Evolutionary conservation across 2,113 vertebrate genomes (phyloP).

Genomic region (Pholis gunnellus): DNA sequence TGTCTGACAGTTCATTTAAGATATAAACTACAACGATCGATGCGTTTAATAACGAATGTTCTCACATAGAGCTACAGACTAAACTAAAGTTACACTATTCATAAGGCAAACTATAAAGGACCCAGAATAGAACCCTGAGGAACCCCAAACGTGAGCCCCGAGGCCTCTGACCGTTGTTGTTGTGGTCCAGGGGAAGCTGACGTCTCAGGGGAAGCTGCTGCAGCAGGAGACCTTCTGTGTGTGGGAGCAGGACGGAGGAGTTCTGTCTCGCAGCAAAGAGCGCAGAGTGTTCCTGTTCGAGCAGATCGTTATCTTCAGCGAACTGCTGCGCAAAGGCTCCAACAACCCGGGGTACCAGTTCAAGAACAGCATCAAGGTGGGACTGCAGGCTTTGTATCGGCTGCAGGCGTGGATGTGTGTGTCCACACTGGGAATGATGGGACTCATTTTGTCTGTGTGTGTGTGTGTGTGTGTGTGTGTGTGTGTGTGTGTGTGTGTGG

Average conservation of each 20-base stretch:
- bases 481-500: not conserved
- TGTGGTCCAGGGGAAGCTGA: constrained; percentile 91
- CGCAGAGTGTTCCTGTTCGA: constrained; percentile 98
- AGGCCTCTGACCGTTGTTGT: not conserved
- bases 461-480: constrained; percentile 24
- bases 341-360: constrained; percentile 96
- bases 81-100: too few species aligned
- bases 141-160: too few species aligned
- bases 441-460: not conserved
- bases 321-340: constrained; percentile 95
- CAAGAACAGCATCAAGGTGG: constrained; percentile 97
- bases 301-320: constrained; percentile 98
- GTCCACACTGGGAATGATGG: not conserved
- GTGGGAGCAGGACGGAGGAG: constrained; percentile 93
- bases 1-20: too few species aligned
- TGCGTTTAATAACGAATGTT: too few species aligned
- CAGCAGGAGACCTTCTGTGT: constrained; percentile 99
- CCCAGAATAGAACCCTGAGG: too few species aligned
- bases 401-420: too few species aligned
- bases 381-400: not conserved
- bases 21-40: too few species aligned
- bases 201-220: constrained; percentile 96
- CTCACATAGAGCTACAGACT: too few species aligned
- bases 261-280: constrained; percentile 95
- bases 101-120: too few species aligned